A percentile compares a stretch with the other conserved stretches of the same genome.
Conservation (phyloP, 2,797 vertebrate species). For the Sebastes baramenuke region DNA sequence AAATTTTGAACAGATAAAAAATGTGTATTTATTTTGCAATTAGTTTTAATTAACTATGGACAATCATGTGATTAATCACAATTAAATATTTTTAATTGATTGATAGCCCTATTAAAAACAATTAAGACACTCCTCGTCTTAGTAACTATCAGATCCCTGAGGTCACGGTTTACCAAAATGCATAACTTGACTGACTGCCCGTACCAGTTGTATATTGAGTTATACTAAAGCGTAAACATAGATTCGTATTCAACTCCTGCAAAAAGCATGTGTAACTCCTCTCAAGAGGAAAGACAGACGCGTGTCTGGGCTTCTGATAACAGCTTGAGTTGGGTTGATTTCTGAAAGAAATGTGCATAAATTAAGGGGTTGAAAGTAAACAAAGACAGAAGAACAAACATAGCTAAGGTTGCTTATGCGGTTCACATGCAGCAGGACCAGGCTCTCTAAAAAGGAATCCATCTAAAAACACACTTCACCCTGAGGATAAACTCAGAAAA, state of each 20-base stretch:
- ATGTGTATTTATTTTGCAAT: too few relatives aligned
- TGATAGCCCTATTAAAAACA: not conserved
- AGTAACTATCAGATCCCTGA: not conserved
- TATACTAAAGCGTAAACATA: not conserved
- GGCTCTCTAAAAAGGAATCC: not conserved
- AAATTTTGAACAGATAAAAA: too few relatives aligned
- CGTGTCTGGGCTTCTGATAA: not conserved
- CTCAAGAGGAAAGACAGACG: not conserved
- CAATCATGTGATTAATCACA: too few relatives aligned
- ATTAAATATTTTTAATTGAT: too few relatives aligned
- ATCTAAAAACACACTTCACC: not conserved
- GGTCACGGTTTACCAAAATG: not conserved
- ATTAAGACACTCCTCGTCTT: not conserved
- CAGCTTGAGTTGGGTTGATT: not conserved
- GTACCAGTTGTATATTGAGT: not conserved
- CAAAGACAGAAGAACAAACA: not conserved
- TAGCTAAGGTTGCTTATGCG: not conserved
- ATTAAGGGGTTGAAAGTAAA: not conserved
- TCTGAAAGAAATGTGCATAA: not conserved
- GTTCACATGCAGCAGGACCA: not conserved
- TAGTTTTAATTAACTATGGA: too few relatives aligned
- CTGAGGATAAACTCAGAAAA: slow-evolving; percentile 13
- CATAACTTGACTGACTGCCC: not conserved
- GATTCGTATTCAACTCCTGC: not conserved
- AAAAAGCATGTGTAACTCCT: not conserved